phyloP scores from a whole-genome alignment of 2,797 vertebrate species.

The Chiroxiphia lanceolata region DNA sequence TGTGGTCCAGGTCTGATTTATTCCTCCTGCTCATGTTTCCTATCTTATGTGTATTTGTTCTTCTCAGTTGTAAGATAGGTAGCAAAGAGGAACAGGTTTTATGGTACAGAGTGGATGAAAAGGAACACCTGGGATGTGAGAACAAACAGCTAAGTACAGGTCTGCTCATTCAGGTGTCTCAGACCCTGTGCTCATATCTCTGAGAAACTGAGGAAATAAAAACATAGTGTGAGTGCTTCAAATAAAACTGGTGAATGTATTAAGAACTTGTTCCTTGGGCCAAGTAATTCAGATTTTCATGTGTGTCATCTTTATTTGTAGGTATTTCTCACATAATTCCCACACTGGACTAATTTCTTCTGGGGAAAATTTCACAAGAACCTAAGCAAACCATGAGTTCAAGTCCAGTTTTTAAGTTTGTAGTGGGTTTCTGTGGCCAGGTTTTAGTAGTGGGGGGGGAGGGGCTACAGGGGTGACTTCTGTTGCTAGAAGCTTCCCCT shows the following conservation, averaged over 20 bases:
- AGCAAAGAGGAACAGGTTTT: neutral
- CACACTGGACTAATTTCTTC: neutral
- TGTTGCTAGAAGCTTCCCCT: no score
- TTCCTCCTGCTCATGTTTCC: neutral
- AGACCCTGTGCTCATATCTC: neutral
- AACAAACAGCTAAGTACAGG: neutral
- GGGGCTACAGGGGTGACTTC: no score
- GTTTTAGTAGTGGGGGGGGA: no score
- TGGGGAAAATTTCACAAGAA: neutral
- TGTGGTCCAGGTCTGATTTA: neutral
- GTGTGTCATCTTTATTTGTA: neutral
- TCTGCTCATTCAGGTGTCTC: neutral
- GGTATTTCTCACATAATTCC: neutral
- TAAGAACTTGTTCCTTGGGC: neutral
- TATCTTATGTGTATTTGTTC: neutral
- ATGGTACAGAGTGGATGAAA: accelerated
- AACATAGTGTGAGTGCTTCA: neutral
- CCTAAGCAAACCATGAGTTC: neutral
- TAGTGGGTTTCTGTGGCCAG: no score
- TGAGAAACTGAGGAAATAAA: neutral
- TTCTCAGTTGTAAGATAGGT: neutral
- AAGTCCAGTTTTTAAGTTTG: neutral
- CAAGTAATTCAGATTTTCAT: neutral
- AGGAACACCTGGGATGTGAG: neutral
- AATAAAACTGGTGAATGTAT: neutral